A percentile compares a stretch with the other conserved stretches of the same genome.
Evolutionary conservation across 2,888 invertebrate species (phyloP).

Genomic region (Tolmerus cingulatus): DNA sequence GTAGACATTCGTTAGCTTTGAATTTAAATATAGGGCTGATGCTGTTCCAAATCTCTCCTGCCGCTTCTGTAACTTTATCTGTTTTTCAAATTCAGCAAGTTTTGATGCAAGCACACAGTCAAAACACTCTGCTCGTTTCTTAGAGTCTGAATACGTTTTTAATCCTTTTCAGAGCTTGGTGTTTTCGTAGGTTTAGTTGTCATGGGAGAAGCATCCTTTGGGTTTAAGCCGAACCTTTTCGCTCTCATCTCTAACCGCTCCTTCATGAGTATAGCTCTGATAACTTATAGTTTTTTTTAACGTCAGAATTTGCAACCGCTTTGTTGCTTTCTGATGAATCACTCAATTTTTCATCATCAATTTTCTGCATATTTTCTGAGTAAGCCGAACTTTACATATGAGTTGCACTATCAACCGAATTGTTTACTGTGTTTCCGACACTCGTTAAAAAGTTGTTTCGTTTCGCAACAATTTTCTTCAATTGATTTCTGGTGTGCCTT

Average conservation of each 20-base stretch:
- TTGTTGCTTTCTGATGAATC: background rate
- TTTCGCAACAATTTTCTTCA: constrained; percentile 50
- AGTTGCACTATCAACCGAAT: background rate
- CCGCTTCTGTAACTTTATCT: constrained; percentile 78
- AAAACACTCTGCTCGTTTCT: constrained; percentile 86
- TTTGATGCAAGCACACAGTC: constrained; percentile 80
- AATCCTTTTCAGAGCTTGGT: constrained; percentile 68
- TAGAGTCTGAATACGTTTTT: constrained; percentile 66
- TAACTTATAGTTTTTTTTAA: constrained; percentile 68
- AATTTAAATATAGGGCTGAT: constrained; percentile 65
- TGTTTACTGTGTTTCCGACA: background rate
- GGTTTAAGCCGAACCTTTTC: constrained; percentile 77
- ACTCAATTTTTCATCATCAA: background rate
- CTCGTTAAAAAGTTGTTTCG: constrained; percentile 46
- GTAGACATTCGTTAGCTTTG: constrained; percentile 52
- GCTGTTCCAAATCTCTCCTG: constrained; percentile 76
- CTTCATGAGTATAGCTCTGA: constrained; percentile 67
- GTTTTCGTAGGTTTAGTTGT: constrained; percentile 64
- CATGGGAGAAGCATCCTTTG: constrained; percentile 67
- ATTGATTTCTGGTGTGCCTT: background rate
- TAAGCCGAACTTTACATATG: background rate
- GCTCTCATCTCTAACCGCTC: constrained; percentile 80
- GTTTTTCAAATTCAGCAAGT: constrained; percentile 74
- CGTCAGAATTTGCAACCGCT: constrained; percentile 48
- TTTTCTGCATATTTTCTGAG: constrained; percentile 39